Evolutionary conservation across 2,888 invertebrate species (phyloP), one percentile per base, ranked within the genome.

Genomic region (Proisotoma minuta): DNA sequence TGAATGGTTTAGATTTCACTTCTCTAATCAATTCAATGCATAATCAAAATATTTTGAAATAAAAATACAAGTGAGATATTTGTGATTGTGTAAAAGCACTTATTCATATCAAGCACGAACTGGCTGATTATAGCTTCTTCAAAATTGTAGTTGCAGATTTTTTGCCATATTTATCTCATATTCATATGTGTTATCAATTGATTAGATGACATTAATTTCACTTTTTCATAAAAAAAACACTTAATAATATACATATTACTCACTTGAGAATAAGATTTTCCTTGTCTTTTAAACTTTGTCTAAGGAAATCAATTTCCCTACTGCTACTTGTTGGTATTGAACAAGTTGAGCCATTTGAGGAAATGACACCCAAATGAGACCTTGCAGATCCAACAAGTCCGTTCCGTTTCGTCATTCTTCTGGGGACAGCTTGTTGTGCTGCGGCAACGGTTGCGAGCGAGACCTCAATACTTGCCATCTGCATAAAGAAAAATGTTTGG

Each of bases 391-490:
- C 81, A 80, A 65, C 81, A 79, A 57, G 48, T 63, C 74, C 74
- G 50, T 83, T 80, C 63, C 86, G 83, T 69, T 74, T 75, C 15
- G 85, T 79, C 57, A 84, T 78, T 1, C n/a, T n/a, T n/a, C n/a
- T n/a, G 18, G 10, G 20, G 43, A 84, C 83, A 1, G 28, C 27
- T 22, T 34, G n/a, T 43, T 20, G 43, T 43, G 43, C 43, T 15
- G 18, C 43, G 34, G 66, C 68, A 5, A 69, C 60, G 60, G 82
- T 83, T 51, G 84, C 85, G 74, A 89, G 79, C 1, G 89, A 89
- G 57, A 90, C 88, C 78, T 90, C 90, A 74, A 90, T 88, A 75
- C 85, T 88, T 62, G 89, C 88, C 88, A 89, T 89, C 89, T 89
- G 75, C 22, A 77, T 65, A 52, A 69, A 51, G 56, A n/a, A 18